A percentile compares a stretch with the other conserved stretches of the same genome.
phyloP scores from a whole-genome alignment of 2,113 vertebrate species.

The Chloropsis cyanopogon region DNA sequence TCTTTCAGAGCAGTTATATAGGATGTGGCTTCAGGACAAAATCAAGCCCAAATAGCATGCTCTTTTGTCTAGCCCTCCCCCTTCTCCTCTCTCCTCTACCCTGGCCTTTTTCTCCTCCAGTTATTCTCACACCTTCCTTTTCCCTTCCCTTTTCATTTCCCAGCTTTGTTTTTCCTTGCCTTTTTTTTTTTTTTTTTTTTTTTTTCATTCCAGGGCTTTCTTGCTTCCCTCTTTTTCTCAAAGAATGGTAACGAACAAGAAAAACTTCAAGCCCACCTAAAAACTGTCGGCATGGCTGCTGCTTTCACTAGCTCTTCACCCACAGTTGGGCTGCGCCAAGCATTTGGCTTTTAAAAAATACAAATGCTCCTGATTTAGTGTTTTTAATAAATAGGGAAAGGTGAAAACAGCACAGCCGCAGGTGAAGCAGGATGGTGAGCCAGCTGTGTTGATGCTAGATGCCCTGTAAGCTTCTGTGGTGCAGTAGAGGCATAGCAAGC shows the following conservation, averaged over 20 bases:
- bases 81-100: not conserved
- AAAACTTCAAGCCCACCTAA: slow-evolving; percentile 55
- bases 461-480: slow-evolving; percentile 40
- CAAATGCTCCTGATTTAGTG: slow-evolving; percentile 72
- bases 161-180: not conserved
- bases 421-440: slow-evolving; percentile 57
- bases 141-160: not conserved
- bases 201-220: slow-evolving; percentile 25
- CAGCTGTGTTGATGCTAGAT: slow-evolving; percentile 66
- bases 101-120: not conserved
- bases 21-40: slow-evolving; percentile 37
- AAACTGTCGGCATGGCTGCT: slow-evolving; percentile 20
- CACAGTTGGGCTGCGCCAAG: slow-evolving; percentile 39
- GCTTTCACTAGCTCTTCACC: slow-evolving; percentile 57
- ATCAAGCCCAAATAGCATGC: not conserved
- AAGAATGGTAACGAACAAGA: slow-evolving; percentile 54
- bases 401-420: slow-evolving; percentile 42
- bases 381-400: slow-evolving; percentile 75
- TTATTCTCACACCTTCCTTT: not conserved
- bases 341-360: slow-evolving; percentile 55
- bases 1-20: not conserved
- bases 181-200: not conserved
- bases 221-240: not conserved
- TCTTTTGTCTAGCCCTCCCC: not conserved
- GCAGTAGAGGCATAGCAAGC: not conserved